These are phyloP conservation scores for Raja brachyura DNA, from an alignment of 2,113 vertebrate genomes.

Conservation along the genomic window DNA sequence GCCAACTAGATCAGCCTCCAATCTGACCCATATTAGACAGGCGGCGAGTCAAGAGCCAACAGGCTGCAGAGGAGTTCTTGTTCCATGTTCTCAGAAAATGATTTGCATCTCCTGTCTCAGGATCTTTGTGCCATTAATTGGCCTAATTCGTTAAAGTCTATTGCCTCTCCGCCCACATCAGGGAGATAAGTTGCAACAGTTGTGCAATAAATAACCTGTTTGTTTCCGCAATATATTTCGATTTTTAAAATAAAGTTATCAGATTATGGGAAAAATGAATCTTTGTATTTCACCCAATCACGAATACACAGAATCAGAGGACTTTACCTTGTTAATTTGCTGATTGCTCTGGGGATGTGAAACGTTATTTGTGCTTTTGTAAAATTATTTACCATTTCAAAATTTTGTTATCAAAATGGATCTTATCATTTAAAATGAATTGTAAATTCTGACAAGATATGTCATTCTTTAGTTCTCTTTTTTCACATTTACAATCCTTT, in stretches of 20 bases:
- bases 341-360: not conserved
- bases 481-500: not conserved
- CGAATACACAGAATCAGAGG: not conserved
- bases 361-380: not conserved
- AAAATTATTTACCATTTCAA: not conserved
- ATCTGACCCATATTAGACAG: not conserved
- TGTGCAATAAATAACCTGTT: not conserved
- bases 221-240: not conserved
- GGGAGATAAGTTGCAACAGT: not conserved
- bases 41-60: not conserved
- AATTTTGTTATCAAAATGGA: not conserved
- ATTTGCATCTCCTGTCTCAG: not conserved
- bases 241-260: not conserved
- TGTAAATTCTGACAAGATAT: not conserved
- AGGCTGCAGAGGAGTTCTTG: not conserved
- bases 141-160: not conserved
- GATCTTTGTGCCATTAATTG: not conserved
- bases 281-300: not conserved
- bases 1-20: not conserved
- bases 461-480: not conserved
- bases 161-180: not conserved
- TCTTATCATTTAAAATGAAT: not conserved
- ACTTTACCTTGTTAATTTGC: not conserved
- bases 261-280: not conserved
- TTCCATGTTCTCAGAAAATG: not conserved